These are phyloP conservation scores for Lycocerus yunnanus DNA, from an alignment of 2,888 invertebrate species.

Conservation along the genomic window DNA sequence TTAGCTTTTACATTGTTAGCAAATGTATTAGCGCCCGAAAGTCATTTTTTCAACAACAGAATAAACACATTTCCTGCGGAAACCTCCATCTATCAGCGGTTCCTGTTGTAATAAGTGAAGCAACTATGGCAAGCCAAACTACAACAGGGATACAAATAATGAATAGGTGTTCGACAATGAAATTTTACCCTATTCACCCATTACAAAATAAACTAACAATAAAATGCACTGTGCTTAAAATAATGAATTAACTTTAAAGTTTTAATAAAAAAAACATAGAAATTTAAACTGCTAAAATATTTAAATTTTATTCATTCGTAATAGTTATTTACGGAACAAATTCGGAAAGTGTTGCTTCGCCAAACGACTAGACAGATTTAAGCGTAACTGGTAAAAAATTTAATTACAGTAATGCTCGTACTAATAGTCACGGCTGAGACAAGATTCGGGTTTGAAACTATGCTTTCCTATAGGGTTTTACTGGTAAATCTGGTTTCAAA, in stretches of 20 bases:
- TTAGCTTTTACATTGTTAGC: slow-evolving; percentile 25
- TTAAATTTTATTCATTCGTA: not conserved
- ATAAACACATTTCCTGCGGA: slow-evolving; percentile 50
- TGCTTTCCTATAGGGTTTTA: too few relatives aligned
- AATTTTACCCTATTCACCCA: slow-evolving; percentile 24
- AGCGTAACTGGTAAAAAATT: too few relatives aligned
- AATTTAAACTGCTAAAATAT: not conserved
- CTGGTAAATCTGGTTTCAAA: too few relatives aligned
- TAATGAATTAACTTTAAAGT: not conserved
- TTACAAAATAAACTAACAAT: not conserved
- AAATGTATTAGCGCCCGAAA: slow-evolving; percentile 32
- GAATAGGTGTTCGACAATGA: slow-evolving; percentile 40
- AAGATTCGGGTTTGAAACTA: too few relatives aligned
- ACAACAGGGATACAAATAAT: slow-evolving; percentile 38
- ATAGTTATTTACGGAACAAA: too few relatives aligned
- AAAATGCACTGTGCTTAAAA: not conserved
- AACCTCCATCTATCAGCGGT: slow-evolving; percentile 51
- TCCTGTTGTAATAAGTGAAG: slow-evolving; percentile 45
- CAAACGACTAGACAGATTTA: too few relatives aligned
- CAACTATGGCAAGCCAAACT: slow-evolving; percentile 30
- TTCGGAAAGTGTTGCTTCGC: too few relatives aligned
- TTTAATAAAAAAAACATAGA: not conserved
- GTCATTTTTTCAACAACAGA: slow-evolving; percentile 51
- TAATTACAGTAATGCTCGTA: too few relatives aligned
- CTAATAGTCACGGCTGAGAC: too few relatives aligned